Evolutionary conservation across 2,113 vertebrate genomes (phyloP).

Genomic region (Syngnathus floridae): DNA sequence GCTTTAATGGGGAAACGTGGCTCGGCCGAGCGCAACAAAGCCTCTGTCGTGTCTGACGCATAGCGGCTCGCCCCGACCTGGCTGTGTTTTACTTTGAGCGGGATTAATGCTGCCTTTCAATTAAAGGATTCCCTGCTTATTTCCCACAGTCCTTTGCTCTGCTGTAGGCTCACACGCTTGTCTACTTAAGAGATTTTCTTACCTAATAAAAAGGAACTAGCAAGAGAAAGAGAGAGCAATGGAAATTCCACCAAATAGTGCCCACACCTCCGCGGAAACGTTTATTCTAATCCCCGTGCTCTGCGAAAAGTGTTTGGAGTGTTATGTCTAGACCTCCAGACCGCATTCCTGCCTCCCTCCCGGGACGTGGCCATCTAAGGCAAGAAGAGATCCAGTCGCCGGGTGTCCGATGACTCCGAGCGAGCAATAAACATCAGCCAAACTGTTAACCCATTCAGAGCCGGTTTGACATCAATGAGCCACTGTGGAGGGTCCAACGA

Average conservation of each 20-base stretch:
- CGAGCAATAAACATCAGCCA: slow-evolving; percentile 61
- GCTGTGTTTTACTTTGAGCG: slow-evolving; percentile 17
- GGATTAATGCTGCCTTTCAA: slow-evolving; percentile 40
- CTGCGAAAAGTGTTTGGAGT: slow-evolving; percentile 9
- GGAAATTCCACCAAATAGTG: slow-evolving; percentile 9
- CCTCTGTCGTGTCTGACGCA: neutral
- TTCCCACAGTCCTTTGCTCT: slow-evolving; percentile 25
- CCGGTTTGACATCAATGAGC: slow-evolving; percentile 15
- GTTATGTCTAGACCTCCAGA: slow-evolving; percentile 68
- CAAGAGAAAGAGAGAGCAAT: neutral
- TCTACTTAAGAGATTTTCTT: slow-evolving; percentile 5
- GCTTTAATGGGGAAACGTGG: neutral
- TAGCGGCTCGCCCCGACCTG: neutral
- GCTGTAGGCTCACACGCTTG: slow-evolving; percentile 6
- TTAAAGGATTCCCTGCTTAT: slow-evolving; percentile 43
- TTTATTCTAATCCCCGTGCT: neutral
- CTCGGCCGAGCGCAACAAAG: neutral
- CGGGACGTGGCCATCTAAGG: slow-evolving; percentile 67
- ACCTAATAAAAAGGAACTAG: slow-evolving; percentile 1
- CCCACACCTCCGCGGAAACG: neutral
- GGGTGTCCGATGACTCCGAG: slow-evolving; percentile 57
- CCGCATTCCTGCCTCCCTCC: slow-evolving; percentile 62
- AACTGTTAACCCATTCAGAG: slow-evolving; percentile 54
- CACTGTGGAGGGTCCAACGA: slow-evolving; percentile 18
- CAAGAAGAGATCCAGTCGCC: slow-evolving; percentile 52